phyloP scores from a whole-genome alignment of 2,113 vertebrate species.

The Genyomyrus donnyi region DNA sequence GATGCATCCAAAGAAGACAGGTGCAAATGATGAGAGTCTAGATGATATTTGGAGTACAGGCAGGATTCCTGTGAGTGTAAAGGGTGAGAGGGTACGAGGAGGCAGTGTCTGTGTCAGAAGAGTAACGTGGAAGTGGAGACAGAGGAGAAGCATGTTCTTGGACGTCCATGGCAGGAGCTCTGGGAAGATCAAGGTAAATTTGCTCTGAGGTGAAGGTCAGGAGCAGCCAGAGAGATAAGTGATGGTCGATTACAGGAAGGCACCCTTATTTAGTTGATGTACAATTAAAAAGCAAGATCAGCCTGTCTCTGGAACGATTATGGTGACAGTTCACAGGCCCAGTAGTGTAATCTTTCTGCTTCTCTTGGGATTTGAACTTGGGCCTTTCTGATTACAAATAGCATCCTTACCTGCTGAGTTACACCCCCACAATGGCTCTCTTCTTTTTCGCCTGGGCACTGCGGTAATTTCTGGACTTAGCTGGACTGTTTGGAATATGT shows the following conservation, averaged over 20 bases:
- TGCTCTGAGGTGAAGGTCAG: not conserved
- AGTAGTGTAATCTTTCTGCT: not conserved
- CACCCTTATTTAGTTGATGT: not conserved
- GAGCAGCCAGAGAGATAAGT: not conserved
- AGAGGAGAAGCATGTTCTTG: not conserved
- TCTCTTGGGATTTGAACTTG: not conserved
- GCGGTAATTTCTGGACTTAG: not conserved
- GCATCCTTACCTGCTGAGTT: not conserved
- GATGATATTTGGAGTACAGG: not conserved
- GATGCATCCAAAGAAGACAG: not conserved
- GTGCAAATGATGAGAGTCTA: not conserved
- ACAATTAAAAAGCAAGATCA: not conserved
- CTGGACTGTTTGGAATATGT: not conserved
- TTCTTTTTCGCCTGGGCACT: not conserved
- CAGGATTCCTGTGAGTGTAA: not conserved
- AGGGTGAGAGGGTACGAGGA: not conserved
- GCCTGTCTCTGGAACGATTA: not conserved
- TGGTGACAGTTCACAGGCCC: not conserved
- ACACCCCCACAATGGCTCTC: not conserved
- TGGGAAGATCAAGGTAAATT: not conserved
- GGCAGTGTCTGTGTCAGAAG: not conserved
- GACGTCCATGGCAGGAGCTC: not conserved
- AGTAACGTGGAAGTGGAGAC: not conserved
- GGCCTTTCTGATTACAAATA: not conserved
- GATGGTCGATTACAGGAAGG: not conserved